A percentile compares a stretch with the other conserved stretches of the same genome.
phyloP scores from a whole-genome alignment of 2,113 vertebrate genomes.

The human (Homo sapiens) region DNA sequence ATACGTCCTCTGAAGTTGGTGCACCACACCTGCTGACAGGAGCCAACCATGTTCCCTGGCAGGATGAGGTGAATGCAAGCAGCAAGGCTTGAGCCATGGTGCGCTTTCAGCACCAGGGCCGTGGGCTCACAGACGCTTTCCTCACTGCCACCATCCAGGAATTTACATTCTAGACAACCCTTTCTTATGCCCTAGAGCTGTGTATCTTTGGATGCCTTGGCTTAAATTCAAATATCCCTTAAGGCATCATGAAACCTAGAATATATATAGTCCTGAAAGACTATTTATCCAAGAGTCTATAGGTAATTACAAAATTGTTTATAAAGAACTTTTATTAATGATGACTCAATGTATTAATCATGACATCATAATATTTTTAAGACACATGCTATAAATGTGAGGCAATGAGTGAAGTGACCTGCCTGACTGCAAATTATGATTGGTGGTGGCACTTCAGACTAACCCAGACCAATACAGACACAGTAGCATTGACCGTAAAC shows the following conservation, averaged over 20 bases:
- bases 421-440: background rate
- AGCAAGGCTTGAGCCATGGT: background rate
- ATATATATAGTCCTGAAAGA: background rate
- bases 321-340: background rate
- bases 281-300: background rate
- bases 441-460: background rate
- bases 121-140: background rate
- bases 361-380: background rate
- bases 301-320: background rate
- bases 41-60: background rate
- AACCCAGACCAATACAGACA: background rate
- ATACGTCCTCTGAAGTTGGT: background rate
- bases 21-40: background rate
- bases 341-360: background rate
- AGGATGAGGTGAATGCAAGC: background rate
- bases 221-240: background rate
- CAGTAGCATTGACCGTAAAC: rapidly evolving
- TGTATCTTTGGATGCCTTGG: background rate
- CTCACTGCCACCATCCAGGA: background rate
- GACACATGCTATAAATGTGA: background rate
- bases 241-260: background rate
- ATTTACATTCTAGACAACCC: background rate
- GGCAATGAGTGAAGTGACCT: background rate
- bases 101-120: no score
- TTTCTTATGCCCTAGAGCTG: background rate